Evolutionary conservation across 2,113 vertebrate species (phyloP).

Genomic region (Triplophysa rosa): DNA sequence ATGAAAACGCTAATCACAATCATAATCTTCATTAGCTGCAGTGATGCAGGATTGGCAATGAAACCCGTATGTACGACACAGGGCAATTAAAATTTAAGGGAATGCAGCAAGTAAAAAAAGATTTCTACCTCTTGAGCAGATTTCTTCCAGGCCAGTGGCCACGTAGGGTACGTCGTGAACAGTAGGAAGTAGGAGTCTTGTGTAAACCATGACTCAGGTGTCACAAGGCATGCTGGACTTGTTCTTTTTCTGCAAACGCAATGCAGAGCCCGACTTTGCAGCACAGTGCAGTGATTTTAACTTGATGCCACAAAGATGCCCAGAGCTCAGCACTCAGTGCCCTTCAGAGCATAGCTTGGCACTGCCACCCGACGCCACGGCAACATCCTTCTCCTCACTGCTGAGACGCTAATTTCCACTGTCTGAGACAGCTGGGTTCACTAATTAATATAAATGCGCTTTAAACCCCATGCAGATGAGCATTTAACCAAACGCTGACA

Average conservation of each 20-base stretch:
- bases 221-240: not conserved
- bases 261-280: conserved; percentile 22
- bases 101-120: not conserved
- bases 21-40: conserved; percentile 28
- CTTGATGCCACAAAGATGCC: conserved; percentile 28
- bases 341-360: conserved; percentile 26
- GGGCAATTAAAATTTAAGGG: conserved; percentile 3
- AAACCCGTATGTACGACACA: not conserved
- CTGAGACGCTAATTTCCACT: not conserved
- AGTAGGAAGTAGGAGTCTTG: not conserved
- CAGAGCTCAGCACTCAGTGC: conserved; percentile 37
- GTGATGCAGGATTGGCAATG: conserved; percentile 29
- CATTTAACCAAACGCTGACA: not conserved
- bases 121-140: not conserved
- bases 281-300: conserved; percentile 18
- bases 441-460: conserved; percentile 10
- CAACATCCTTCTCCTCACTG: not conserved
- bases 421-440: conserved; percentile 7
- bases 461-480: conserved; percentile 9
- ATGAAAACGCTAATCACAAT: conserved; percentile 23
- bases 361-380: conserved; percentile 4
- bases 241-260: not conserved
- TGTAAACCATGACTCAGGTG: not conserved
- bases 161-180: not conserved
- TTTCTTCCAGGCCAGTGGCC: not conserved